phyloP scores from a whole-genome alignment of 2,797 vertebrate species.

The Sibirionetta formosa region DNA sequence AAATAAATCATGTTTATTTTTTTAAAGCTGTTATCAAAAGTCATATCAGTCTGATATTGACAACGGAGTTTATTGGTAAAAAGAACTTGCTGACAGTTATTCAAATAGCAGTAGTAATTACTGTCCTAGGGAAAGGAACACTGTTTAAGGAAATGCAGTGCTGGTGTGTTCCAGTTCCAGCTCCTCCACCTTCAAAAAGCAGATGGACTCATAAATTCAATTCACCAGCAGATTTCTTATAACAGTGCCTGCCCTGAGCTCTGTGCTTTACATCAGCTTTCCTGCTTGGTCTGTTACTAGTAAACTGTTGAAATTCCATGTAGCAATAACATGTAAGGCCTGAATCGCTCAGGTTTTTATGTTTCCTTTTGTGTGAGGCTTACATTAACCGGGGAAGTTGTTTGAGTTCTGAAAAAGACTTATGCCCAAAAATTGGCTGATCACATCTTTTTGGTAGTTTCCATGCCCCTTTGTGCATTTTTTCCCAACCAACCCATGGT shows the following conservation, averaged over 20 bases:
- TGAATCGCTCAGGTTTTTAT: slow-evolving; percentile 71
- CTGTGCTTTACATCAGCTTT: slow-evolving; percentile 59
- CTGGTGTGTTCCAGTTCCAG: slow-evolving; percentile 18
- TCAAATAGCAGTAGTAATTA: slow-evolving; percentile 66
- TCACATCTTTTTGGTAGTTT: slow-evolving; percentile 41
- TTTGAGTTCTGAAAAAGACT: slow-evolving; percentile 67
- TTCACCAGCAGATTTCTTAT: slow-evolving; percentile 23
- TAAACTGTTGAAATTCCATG: slow-evolving; percentile 67
- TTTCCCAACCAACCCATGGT: background rate
- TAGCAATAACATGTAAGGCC: slow-evolving; percentile 74
- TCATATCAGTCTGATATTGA: slow-evolving; percentile 63
- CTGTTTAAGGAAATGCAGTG: slow-evolving; percentile 50
- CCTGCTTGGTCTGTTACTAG: slow-evolving; percentile 58
- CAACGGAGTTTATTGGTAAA: slow-evolving; percentile 33
- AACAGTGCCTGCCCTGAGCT: slow-evolving; percentile 26
- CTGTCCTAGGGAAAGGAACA: background rate
- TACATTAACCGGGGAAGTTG: slow-evolving; percentile 59
- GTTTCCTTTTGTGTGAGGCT: slow-evolving; percentile 66
- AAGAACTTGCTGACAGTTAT: slow-evolving; percentile 17
- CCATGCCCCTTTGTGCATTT: background rate
- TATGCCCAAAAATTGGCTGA: slow-evolving; percentile 56
- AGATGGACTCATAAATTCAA: slow-evolving; percentile 64
- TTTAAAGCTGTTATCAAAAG: slow-evolving; percentile 59
- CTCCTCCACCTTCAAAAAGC: slow-evolving; percentile 66
- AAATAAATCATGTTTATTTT: slow-evolving; percentile 59